Evolutionary conservation across 1,140 invertebrate species (phyloP).

Genomic region (Anastrepha ludens): DNA sequence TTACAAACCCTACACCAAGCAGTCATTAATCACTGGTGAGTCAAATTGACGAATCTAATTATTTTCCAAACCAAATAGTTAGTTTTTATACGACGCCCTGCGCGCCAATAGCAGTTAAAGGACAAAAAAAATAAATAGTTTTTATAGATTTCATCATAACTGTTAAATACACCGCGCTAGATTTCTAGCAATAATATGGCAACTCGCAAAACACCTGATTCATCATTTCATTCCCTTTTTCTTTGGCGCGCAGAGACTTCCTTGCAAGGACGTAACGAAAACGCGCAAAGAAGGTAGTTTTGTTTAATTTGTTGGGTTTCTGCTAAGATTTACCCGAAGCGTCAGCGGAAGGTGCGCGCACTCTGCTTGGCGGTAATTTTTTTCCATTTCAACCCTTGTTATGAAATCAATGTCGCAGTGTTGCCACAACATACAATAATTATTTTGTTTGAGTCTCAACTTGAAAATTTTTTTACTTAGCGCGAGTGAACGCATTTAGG

Average conservation of each 20-base stretch:
- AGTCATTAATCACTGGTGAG: conserved; percentile 32
- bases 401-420: neutral
- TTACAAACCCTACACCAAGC: conserved; percentile 25
- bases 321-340: neutral
- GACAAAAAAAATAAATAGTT: neutral
- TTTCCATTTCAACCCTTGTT: conserved; percentile 35
- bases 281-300: neutral
- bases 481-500: no score
- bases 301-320: neutral
- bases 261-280: conserved; percentile 34
- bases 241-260: neutral
- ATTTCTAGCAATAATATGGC: neutral
- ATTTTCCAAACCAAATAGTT: neutral
- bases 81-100: neutral
- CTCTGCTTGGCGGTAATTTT: conserved; percentile 1
- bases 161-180: neutral
- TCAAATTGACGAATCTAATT: neutral
- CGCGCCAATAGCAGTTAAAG: no score
- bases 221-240: conserved; percentile 1
- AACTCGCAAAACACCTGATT: conserved; percentile 28
- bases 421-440: neutral
- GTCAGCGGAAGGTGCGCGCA: neutral
- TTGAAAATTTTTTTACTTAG: no score
- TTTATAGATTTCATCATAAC: neutral
- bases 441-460: no score